A percentile compares a stretch with the other conserved stretches of the same genome.
Conservation (phyloP, 2,888 invertebrate genomes). For the Synanthedon formicaeformis region DNA sequence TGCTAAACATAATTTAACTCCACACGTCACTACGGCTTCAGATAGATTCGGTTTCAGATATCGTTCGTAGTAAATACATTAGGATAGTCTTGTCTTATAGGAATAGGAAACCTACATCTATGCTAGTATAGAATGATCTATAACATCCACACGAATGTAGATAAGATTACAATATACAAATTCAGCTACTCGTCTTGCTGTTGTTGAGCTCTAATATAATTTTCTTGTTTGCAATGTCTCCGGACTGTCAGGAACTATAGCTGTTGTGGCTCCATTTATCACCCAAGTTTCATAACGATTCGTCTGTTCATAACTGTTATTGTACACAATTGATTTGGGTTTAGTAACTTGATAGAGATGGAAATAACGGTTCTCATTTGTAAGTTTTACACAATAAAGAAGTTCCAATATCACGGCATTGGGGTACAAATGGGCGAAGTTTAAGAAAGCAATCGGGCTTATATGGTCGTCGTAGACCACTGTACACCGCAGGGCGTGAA, state of each 20-base stretch:
- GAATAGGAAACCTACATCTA: too few species aligned
- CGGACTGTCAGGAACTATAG: conserved; percentile 18
- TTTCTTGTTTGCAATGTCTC: conserved; percentile 4
- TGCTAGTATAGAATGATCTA: too few species aligned
- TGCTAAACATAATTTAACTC: too few species aligned
- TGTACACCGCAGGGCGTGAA: conserved; percentile 52
- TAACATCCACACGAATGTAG: too few species aligned
- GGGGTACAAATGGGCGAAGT: conserved; percentile 65
- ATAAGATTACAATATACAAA: too few species aligned
- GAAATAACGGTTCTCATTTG: conserved; percentile 52
- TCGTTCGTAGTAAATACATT: too few species aligned
- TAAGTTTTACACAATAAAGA: conserved; percentile 61
- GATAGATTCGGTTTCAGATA: too few species aligned
- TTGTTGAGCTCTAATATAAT: too few species aligned
- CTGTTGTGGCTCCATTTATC: conserved; percentile 31
- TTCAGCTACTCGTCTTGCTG: too few species aligned
- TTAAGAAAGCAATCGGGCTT: conserved; percentile 68
- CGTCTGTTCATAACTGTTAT: conserved; percentile 9
- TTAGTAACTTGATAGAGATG: conserved; percentile 55
- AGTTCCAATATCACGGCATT: conserved; percentile 54
- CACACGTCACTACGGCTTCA: too few species aligned
- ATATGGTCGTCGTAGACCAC: conserved; percentile 65
- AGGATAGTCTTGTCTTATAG: too few species aligned
- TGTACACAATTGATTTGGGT: conserved; percentile 27
- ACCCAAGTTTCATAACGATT: conserved; percentile 34